Conservation (phyloP, 1,140 invertebrate genomes). For the Drosophila tropicalis region DNA sequence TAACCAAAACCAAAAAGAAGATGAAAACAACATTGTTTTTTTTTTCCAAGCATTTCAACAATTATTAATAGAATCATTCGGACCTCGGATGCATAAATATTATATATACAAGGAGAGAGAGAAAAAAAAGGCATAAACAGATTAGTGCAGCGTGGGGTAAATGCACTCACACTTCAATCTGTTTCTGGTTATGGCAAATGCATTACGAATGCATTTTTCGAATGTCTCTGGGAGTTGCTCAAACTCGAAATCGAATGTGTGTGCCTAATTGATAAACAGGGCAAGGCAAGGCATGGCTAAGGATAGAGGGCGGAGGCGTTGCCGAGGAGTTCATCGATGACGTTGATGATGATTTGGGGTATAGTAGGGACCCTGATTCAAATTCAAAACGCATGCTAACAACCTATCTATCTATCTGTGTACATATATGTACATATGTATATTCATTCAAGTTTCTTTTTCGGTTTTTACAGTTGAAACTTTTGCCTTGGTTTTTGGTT, state of each 20-base stretch:
- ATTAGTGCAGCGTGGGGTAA: constrained; percentile 52
- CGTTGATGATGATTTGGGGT: not conserved
- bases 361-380: constrained; percentile 30
- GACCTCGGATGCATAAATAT: constrained; percentile 33
- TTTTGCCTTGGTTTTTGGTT: constrained; percentile 18
- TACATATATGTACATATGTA: not conserved
- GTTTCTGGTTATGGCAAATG: constrained; percentile 41
- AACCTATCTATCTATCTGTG: not conserved
- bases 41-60: not conserved
- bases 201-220: constrained; percentile 57
- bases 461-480: constrained; percentile 4
- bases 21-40: constrained; percentile 19
- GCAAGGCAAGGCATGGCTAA: constrained; percentile 33
- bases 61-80: constrained; percentile 69
- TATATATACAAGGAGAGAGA: not conserved
- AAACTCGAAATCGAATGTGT: constrained; percentile 34
- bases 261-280: constrained; percentile 78
- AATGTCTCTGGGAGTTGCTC: constrained; percentile 22
- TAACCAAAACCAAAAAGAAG: constrained; percentile 24
- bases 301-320: not conserved
- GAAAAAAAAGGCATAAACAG: constrained; percentile 59
- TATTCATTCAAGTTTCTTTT: constrained; percentile 15
- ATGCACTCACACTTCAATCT: constrained; percentile 6
- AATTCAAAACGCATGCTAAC: constrained; percentile 27
- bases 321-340: constrained; percentile 8